Conservation (phyloP, 64 coral and sea anemone genomes). For the Cladopsammia gracilis region DNA sequence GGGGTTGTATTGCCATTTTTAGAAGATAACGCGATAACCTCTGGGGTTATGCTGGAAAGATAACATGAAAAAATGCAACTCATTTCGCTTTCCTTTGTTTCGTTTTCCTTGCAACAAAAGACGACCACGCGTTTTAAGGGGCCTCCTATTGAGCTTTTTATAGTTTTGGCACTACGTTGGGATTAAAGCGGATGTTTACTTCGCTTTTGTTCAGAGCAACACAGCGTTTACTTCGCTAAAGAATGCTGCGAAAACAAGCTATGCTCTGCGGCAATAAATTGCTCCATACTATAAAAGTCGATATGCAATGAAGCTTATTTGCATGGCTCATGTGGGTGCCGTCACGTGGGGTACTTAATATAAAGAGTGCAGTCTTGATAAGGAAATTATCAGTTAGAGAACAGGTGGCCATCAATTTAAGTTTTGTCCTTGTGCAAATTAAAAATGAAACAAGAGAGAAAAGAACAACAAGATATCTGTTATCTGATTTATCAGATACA, state of each 20-base stretch:
- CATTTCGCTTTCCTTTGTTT: neutral
- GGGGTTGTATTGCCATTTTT: conserved; percentile 20
- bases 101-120: neutral
- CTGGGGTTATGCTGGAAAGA: conserved; percentile 1
- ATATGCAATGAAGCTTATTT: neutral
- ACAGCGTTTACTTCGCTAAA: neutral
- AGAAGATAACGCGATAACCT: conserved; percentile 25
- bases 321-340: neutral
- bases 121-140: neutral
- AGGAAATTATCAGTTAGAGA: too few relatives aligned
- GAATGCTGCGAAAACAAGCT: neutral
- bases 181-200: neutral
- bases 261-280: neutral
- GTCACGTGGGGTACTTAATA: neutral
- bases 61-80: conserved; percentile 28
- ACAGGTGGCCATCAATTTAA: too few relatives aligned
- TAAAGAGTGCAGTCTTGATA: too few relatives aligned
- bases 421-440: too few relatives aligned
- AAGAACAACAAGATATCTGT: too few relatives aligned
- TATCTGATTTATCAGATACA: too few relatives aligned
- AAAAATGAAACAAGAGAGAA: too few relatives aligned
- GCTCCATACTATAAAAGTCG: conserved; percentile 4
- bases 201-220: neutral
- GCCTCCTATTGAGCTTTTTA: neutral
- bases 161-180: neutral